Conservation (phyloP, 1,140 invertebrate species). For the Uloborus diversus region DNA sequence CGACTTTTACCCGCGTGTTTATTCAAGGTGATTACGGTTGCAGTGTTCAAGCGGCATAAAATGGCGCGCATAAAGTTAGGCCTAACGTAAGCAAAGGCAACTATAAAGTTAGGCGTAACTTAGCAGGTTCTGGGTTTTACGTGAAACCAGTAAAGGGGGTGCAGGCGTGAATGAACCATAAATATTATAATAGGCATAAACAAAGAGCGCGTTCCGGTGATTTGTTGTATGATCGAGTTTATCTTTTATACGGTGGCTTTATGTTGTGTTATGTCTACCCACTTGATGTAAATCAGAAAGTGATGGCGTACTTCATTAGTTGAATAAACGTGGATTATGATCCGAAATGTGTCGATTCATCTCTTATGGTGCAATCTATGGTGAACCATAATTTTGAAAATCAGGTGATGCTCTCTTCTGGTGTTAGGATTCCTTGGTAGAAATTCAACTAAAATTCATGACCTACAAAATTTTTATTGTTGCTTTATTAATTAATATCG, state of each 20-base stretch:
- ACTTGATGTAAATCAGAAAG: conserved; percentile 37
- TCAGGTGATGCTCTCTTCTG: no score
- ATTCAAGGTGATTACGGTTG: conserved; percentile 20
- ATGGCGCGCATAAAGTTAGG: conserved; percentile 1
- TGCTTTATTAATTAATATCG: no score
- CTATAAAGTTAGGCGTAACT: conserved; percentile 17
- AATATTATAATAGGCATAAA: conserved; percentile 50
- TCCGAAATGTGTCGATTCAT: conserved; percentile 7
- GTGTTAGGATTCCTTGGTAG: no score
- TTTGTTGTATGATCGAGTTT: conserved; percentile 32
- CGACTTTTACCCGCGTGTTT: neutral
- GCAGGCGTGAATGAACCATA: neutral
- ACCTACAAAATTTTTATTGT: no score
- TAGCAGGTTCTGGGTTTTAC: neutral
- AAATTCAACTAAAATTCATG: no score
- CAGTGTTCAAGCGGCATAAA: conserved; percentile 18
- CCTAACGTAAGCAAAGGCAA: neutral
- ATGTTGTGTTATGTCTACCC: conserved; percentile 16
- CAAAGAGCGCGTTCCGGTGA: conserved; percentile 28
- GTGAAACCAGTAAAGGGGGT: neutral
- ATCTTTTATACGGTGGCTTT: conserved; percentile 48
- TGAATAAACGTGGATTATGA: conserved; percentile 26
- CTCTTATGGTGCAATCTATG: conserved; percentile 16
- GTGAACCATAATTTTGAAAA: neutral
- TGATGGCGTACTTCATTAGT: conserved; percentile 47